Base-by-base conservation (phyloP, 2,888 invertebrate species). In the Heliconius ismenius region DNA sequence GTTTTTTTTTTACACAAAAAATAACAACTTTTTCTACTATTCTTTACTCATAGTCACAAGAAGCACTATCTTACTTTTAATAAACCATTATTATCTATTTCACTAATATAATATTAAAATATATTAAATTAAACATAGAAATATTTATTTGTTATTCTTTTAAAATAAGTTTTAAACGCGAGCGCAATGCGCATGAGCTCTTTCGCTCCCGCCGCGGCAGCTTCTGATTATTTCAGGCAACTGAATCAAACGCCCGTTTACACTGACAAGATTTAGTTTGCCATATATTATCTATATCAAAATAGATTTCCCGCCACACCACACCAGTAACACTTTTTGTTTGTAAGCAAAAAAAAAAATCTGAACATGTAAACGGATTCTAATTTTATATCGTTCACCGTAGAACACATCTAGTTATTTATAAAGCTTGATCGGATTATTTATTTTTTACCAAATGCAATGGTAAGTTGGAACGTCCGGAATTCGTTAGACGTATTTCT, bases 361-460 rank as follows among this genome's bases (percentile, higher is more conserved):
- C 80, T 75, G 67, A 58, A 69, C 69, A 68, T 81, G 60, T 77
- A 80, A 81, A 79, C 68, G 79, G 70, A 79, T 80, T 80, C 85
- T 86, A 87, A 69, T 75, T 77, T 68, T 79, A 78, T 73, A 79
- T 62, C 67, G 64, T 74, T 60, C 54, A 72, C 76, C 60, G 39
- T 73, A 87, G 89, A 78, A 82, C 84, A 90, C 90, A 90, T 90
- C 85, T 87, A 87, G 86, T 87, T 93, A 92, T 92, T 91, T 91
- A 89, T 92, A 91, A 82, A 84, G 84, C 81, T 81, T 82, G 82
- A 80, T 82, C 79, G 75, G 77, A 81, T 79, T 81, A 79, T 83
- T 83, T 81, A 78, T 81, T 83, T 83, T 83, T 83, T 76, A 72
- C 24, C 85, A 81, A 83, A 87, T 89, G 89, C 90, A 88, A 88